Percentiles rank a stretch among this genome's conserved stretches.
phyloP scores from a whole-genome alignment of 2,113 vertebrate genomes.

The Charadrius vociferus region DNA sequence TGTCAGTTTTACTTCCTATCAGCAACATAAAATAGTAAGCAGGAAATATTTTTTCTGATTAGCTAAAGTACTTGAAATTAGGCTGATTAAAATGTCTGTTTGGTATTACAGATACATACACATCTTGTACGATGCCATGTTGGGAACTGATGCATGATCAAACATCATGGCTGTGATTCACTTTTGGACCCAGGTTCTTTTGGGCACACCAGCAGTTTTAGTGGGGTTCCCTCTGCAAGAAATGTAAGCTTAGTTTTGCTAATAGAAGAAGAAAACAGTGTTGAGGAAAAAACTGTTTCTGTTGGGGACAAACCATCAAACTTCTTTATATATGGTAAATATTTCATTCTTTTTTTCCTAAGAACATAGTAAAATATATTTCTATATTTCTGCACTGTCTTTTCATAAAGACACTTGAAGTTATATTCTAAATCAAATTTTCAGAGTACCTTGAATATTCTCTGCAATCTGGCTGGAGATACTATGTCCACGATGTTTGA shows the following conservation, averaged over 20 bases:
- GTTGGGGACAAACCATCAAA: background rate
- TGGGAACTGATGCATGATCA: background rate
- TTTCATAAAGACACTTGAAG: background rate
- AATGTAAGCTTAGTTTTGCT: background rate
- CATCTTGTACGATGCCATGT: background rate
- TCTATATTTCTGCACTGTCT: background rate
- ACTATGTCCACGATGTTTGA: background rate
- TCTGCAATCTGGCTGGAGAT: background rate
- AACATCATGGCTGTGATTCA: background rate
- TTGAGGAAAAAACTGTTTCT: background rate
- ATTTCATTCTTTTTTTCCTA: background rate
- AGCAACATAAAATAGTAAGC: background rate
- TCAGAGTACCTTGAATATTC: background rate
- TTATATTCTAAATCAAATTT: background rate
- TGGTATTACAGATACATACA: background rate
- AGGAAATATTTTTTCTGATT: background rate
- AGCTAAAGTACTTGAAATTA: background rate
- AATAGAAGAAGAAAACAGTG: background rate
- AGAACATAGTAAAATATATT: background rate
- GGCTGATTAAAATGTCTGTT: background rate
- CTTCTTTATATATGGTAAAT: background rate
- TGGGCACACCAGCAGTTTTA: background rate
- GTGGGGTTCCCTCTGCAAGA: background rate
- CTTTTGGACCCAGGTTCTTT: background rate
- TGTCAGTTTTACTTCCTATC: background rate